These are phyloP conservation scores for Pseudocheirus occidentalis DNA, from an alignment of 2,797 vertebrate genomes.

Conservation along the genomic window DNA sequence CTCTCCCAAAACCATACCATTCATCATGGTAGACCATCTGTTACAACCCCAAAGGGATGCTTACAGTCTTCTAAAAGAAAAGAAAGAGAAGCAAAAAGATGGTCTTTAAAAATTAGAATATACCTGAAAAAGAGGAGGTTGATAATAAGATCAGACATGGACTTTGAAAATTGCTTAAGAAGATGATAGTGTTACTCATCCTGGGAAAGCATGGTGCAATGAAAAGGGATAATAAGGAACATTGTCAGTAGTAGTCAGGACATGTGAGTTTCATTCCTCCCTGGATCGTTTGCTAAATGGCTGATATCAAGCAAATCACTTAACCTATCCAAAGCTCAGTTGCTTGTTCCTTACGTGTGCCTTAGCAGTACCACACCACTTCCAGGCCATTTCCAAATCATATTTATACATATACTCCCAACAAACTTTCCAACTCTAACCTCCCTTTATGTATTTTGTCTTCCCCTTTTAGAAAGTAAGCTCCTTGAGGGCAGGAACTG, in stretches of 20 bases:
- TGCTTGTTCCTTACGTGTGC: not conserved
- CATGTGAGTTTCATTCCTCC: not conserved
- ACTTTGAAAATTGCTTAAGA: not conserved
- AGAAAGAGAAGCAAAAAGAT: not conserved
- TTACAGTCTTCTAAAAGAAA: not conserved
- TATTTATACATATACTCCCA: not conserved
- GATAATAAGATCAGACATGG: not conserved
- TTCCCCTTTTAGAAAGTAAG: not conserved
- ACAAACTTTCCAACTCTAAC: not conserved
- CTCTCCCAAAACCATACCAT: not conserved
- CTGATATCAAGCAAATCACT: not conserved
- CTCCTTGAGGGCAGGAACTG: not conserved
- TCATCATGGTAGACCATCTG: not conserved
- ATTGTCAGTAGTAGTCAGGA: not conserved
- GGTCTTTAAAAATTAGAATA: not conserved
- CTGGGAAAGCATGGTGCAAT: not conserved
- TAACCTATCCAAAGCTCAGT: not conserved
- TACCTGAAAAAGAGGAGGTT: not conserved
- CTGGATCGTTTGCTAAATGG: not conserved
- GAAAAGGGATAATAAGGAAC: not conserved
- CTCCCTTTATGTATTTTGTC: not conserved
- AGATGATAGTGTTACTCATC: not conserved
- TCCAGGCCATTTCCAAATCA: not conserved
- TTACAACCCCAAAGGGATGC: not conserved
- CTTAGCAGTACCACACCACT: not conserved